A percentile compares a stretch with the other conserved stretches of the same genome.
These are phyloP conservation scores for Chaetogeoica ovagalla DNA, from an alignment of 2,888 invertebrate genomes.

Conservation along the genomic window DNA sequence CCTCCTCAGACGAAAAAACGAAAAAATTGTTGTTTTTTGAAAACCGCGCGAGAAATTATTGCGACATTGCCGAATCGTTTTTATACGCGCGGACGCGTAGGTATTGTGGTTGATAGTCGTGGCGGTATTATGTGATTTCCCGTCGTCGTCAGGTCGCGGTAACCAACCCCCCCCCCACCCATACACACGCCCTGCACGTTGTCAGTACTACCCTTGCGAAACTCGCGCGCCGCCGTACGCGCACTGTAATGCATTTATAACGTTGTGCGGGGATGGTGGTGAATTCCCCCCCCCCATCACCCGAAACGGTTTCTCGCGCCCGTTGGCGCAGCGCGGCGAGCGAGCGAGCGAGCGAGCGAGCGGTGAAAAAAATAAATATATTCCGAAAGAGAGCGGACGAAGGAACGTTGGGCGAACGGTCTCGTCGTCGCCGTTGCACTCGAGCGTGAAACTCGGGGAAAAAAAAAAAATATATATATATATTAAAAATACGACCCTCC, in stretches of 20 bases:
- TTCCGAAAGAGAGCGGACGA: constrained; percentile 2
- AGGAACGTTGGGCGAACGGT: neutral
- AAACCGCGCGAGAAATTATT: neutral
- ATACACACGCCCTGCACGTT: too few species aligned
- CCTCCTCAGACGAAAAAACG: too few species aligned
- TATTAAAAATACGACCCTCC: constrained; percentile 27
- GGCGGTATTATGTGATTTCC: neutral
- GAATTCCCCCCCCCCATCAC: constrained; percentile 40
- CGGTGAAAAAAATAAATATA: neutral
- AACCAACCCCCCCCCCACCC: too few species aligned
- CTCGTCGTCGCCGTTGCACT: constrained; percentile 2
- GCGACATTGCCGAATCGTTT: constrained; percentile 17
- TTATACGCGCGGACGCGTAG: neutral
- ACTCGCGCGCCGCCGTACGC: neutral
- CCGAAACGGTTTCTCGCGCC: constrained; percentile 36
- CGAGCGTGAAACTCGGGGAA: constrained; percentile 41
- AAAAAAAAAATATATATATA: neutral
- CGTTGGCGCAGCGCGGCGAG: neutral
- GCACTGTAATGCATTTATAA: neutral
- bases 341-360: neutral
- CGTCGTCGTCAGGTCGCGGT: neutral
- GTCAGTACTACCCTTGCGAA: constrained; percentile 33
- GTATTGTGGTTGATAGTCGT: too few species aligned
- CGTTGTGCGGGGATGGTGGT: too few species aligned
- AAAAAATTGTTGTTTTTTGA: too few species aligned